phyloP scores from a whole-genome alignment of 2,113 vertebrate genomes.

The Chunga burmeisteri region DNA sequence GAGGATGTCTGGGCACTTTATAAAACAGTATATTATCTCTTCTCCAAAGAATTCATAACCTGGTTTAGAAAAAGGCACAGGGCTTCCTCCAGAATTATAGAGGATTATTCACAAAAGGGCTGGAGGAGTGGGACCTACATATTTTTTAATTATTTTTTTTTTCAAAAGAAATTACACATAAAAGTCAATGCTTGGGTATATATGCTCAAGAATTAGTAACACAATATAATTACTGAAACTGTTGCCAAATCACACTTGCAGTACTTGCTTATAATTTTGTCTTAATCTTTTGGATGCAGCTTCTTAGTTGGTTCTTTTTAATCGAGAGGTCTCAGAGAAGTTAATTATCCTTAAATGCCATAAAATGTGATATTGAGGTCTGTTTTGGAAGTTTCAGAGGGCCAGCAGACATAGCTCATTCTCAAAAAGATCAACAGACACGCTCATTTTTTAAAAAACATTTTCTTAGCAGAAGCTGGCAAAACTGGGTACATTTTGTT shows the following conservation, averaged over 20 bases:
- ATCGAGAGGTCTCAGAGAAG: constrained; percentile 57
- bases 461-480: background rate
- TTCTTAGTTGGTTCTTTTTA: constrained; percentile 37
- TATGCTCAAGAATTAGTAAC: background rate
- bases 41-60: background rate
- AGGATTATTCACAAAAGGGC: background rate
- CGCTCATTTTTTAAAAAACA: background rate
- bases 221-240: constrained; percentile 27
- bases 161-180: background rate
- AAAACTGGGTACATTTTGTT: background rate
- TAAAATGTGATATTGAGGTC: background rate
- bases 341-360: constrained; percentile 55
- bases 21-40: background rate
- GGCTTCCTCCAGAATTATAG: background rate
- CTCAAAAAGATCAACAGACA: background rate
- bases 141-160: background rate
- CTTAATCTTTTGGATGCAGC: constrained; percentile 35
- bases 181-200: background rate
- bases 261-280: constrained; percentile 16
- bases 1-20: background rate
- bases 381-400: background rate
- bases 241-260: constrained; percentile 43
- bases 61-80: background rate
- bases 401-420: background rate
- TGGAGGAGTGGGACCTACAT: background rate